Evolutionary conservation across 2,113 vertebrate species (phyloP), one percentile per base, ranked within the genome.

Genomic region (Salvelinus namaycush): DNA sequence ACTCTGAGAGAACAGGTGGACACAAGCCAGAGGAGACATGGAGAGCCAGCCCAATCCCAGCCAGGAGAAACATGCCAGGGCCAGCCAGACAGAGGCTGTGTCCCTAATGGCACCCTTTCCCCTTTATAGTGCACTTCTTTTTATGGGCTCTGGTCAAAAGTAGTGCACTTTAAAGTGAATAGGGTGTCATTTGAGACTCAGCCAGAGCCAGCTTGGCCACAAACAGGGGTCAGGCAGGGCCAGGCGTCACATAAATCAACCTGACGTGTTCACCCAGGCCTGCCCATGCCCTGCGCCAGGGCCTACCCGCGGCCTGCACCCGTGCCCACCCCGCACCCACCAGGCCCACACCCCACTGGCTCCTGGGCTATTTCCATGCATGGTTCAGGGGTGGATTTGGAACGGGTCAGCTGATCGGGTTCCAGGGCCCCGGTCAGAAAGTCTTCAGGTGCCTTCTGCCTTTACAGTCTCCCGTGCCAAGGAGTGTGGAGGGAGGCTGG

Each of bases 181-280:
- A 54, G 51, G 51, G 12, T 16, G 51, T 5, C 16, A 54, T 54
- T 54, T 54, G 51, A 18, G 51, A 54, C 13, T 5, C 51, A 5
- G 1, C 4, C 16, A 79, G 79, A 89, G 84, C 83, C 68, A 71
- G 68, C 76, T 51, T 71, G 57, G 69, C 76, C 69, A 65, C 69
- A 72, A 65, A 64, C 76, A 77, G 57, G 80, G 89, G 88, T 92
- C 86, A 62, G 83, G 67, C 20, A 14, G 76, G 89, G 92, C 86
- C 87, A 89, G 75, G 71, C 84, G 29, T 93, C 86, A 90, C 82
- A 76, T 87, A 87, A 92, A 91, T 92, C 86, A 88, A 90, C 68
- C 81, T 89, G 92, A 93, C 90, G 70, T 89, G 91, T 92, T 87
- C 91, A 91, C 71, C 82, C 90, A 93, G 85, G 91, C 91, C 92